Evolutionary conservation across 2,888 invertebrate species (phyloP).

Genomic region (Callyntrura guangdongensis): DNA sequence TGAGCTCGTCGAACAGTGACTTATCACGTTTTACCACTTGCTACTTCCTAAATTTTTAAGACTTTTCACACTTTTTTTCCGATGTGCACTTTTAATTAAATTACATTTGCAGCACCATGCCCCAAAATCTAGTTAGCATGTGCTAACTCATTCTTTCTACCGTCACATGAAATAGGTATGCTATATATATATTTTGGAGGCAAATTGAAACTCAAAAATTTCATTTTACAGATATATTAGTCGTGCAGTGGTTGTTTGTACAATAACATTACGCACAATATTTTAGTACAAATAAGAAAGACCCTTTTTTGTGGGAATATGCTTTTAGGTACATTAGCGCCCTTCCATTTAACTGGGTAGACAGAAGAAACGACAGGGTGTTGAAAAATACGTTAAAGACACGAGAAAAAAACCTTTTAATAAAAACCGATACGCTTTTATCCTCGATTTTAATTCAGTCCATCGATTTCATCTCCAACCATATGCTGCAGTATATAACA

Average conservation of each 20-base stretch:
- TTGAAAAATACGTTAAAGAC: conserved; percentile 52
- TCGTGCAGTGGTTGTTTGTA: conserved; percentile 15
- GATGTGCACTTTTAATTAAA: conserved; percentile 65
- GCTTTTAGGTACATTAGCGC: conserved; percentile 75
- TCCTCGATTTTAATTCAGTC: conserved; percentile 75
- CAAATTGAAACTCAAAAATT: conserved; percentile 48
- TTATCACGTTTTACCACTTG: conserved; percentile 52
- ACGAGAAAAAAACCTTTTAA: conserved; percentile 75
- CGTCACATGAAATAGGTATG: conserved; percentile 3
- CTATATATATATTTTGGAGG: conserved; percentile 2
- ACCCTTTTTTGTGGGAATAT: conserved; percentile 60
- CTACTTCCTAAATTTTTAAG: conserved; percentile 23
- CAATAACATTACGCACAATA: background rate
- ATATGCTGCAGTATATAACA: background rate
- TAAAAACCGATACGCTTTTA: conserved; percentile 74
- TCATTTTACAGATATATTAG: too few relatives aligned
- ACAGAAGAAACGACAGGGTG: conserved; percentile 65
- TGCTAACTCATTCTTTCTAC: conserved; percentile 41
- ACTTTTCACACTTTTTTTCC: conserved; percentile 67
- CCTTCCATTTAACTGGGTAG: conserved; percentile 65
- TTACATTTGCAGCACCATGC: conserved; percentile 64
- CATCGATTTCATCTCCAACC: conserved; percentile 61
- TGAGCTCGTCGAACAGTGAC: conserved; percentile 38
- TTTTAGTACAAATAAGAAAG: conserved; percentile 69
- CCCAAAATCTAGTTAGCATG: conserved; percentile 57